Evolutionary conservation across 2,888 invertebrate species (phyloP).

Genomic region (Mythimna vitellina): DNA sequence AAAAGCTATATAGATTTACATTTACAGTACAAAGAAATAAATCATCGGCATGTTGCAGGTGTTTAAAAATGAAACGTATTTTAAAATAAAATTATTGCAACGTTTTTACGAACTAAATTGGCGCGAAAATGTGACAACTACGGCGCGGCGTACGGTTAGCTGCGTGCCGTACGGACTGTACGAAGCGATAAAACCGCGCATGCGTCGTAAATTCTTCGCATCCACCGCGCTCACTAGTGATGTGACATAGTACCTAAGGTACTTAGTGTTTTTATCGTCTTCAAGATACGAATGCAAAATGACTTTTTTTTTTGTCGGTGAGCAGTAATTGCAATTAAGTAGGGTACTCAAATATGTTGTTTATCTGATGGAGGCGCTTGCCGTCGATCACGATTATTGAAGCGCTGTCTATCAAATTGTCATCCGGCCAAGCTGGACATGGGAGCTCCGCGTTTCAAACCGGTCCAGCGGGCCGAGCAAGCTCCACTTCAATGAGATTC

Average conservation of each 20-base stretch:
- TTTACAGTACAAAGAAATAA: constrained; percentile 2
- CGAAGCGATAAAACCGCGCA: constrained; percentile 71
- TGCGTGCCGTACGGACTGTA: constrained; percentile 65
- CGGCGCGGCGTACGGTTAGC: constrained; percentile 48
- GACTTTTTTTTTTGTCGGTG: constrained; percentile 32
- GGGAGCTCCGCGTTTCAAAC: constrained; percentile 81
- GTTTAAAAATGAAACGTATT: constrained; percentile 55
- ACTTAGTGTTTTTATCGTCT: constrained; percentile 19
- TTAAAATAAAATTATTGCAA: constrained; percentile 61
- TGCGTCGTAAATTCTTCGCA: constrained; percentile 75
- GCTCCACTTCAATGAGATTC: constrained; percentile 89
- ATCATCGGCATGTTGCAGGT: neutral
- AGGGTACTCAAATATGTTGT: constrained; percentile 51
- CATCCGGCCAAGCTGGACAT: constrained; percentile 80
- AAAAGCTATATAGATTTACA: no score
- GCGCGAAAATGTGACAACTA: constrained; percentile 80
- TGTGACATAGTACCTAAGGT: constrained; percentile 34
- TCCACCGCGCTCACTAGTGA: constrained; percentile 68
- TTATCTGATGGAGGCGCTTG: constrained; percentile 56
- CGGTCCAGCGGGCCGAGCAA: constrained; percentile 82
- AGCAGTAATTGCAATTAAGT: constrained; percentile 53
- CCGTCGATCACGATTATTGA: constrained; percentile 74
- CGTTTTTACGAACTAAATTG: constrained; percentile 69
- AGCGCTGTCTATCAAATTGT: constrained; percentile 85
- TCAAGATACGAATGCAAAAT: constrained; percentile 4